phyloP scores from a whole-genome alignment of 2,797 vertebrate species.

The Myiotriccus ornatus region DNA sequence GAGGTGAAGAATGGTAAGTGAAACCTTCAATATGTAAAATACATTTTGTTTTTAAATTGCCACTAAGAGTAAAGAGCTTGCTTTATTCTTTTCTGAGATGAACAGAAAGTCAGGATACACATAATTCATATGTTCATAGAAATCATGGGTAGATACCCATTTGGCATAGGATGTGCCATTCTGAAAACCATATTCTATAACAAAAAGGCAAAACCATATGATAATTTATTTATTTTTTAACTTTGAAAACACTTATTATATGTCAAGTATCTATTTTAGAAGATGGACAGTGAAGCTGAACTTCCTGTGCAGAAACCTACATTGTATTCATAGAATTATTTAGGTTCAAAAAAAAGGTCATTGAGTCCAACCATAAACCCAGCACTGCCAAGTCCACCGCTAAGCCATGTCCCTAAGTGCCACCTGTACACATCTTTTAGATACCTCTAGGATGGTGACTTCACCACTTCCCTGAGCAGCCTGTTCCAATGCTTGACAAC shows the following conservation, averaged over 20 bases:
- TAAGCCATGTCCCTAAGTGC: fast-evolving
- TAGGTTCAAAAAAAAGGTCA: neutral
- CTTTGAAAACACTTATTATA: neutral
- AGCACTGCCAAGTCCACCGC: neutral
- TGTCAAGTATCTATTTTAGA: neutral
- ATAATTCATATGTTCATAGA: too few relatives aligned
- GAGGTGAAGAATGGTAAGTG: too few relatives aligned
- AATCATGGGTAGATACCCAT: too few relatives aligned
- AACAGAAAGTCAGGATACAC: too few relatives aligned
- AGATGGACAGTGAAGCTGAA: neutral
- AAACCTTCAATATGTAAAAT: too few relatives aligned
- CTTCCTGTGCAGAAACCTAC: neutral
- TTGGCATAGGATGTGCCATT: too few relatives aligned
- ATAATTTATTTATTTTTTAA: neutral
- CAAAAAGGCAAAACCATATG: neutral
- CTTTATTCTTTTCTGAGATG: too few relatives aligned
- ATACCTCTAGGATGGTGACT: fast-evolving
- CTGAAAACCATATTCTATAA: too few relatives aligned
- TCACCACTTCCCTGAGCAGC: neutral
- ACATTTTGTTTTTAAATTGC: too few relatives aligned
- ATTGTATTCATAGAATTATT: neutral
- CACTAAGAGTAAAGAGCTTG: too few relatives aligned
- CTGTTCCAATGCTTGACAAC: neutral
- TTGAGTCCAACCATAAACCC: neutral
- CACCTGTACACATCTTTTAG: fast-evolving